These are phyloP conservation scores for Protosalanx chinensis DNA, from an alignment of 2,797 vertebrate genomes.

Conservation along the genomic window DNA sequence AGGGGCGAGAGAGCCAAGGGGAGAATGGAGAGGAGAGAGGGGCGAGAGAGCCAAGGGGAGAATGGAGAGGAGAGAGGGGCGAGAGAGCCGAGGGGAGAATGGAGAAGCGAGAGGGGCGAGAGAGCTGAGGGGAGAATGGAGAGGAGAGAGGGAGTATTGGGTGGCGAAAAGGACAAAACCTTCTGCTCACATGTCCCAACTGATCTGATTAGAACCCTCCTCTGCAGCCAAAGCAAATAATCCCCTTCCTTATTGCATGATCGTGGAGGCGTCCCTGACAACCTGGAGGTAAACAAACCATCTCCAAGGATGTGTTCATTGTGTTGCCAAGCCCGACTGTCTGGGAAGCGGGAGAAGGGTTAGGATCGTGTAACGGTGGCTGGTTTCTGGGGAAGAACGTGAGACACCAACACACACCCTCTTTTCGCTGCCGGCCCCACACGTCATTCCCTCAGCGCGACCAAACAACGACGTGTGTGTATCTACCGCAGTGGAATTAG, in stretches of 20 bases:
- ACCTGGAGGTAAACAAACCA: conserved; percentile 72
- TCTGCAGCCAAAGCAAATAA: conserved; percentile 75
- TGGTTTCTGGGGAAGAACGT: conserved; percentile 42
- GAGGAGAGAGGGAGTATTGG: conserved; percentile 44
- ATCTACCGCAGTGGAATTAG: not conserved
- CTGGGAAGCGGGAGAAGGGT: conserved; percentile 39
- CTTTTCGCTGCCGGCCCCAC: conserved; percentile 1
- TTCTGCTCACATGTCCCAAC: conserved; percentile 54
- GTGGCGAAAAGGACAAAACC: conserved; percentile 49
- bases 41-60: not conserved
- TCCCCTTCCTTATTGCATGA: conserved; percentile 69
- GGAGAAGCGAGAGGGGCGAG: conserved; percentile 33
- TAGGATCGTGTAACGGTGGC: conserved; percentile 42
- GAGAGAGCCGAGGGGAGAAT: not conserved
- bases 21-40: not conserved
- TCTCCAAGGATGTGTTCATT: conserved; percentile 79
- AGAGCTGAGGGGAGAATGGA: conserved; percentile 55
- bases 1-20: not conserved
- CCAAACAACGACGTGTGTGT: not conserved
- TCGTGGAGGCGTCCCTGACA: conserved; percentile 73
- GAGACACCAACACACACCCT: conserved; percentile 42
- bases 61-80: not conserved
- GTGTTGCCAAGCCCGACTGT: conserved; percentile 57
- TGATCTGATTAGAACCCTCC: conserved; percentile 70
- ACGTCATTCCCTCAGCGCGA: conserved; percentile 16